Evolutionary conservation across 1,140 invertebrate genomes (phyloP), one percentile per base, ranked within the genome.

Genomic region (Caenorhabditis brenneri): DNA sequence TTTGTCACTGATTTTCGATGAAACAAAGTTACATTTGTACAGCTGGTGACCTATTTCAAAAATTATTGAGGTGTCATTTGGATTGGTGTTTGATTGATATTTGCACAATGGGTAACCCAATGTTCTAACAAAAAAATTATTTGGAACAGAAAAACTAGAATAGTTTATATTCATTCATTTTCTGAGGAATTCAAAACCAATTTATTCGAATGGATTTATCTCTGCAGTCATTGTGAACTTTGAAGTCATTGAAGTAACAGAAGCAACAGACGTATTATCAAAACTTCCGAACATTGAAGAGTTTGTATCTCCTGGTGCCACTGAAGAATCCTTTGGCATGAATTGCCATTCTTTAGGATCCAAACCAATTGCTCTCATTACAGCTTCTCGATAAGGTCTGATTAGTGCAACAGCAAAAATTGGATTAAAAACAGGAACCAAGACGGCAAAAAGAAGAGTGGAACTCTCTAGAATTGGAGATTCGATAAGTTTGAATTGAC

Each of bases 221-320:
- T 42, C 65, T 46, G 2, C 7, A 33, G 65, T 74, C 2, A 74
- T 27, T 15, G 65, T 46, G 10, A 74, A 74, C 24, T 39, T 42
- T 24, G 33, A 74, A 19, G 22, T 27, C 6, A 55, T 15, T 27
- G 53, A 55, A 19, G 65, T 74, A 24, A 74, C 65, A 42, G 65
- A 74, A 3, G 36, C 36, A 74, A 39, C 65, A 19, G 36, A 42
- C 2, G 65, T 36, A 42, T 74, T 74, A 74, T 74, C 65, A 27
- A 74, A 74, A 24, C 36, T 46, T 36, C 60, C 60, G 29, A 74
- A 74, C 65, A 42, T 74, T 46, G 65, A 74, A 24, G 65, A 74
- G 36, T 16, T 16, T 1, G 58, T 5, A 65, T 65, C 58, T 19
- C 58, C 58, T 33, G 58, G 58, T 5, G 58, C 58, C 2, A 65